Conservation (phyloP, 1,140 invertebrate species). For the Diploscapter pachys region DNA sequence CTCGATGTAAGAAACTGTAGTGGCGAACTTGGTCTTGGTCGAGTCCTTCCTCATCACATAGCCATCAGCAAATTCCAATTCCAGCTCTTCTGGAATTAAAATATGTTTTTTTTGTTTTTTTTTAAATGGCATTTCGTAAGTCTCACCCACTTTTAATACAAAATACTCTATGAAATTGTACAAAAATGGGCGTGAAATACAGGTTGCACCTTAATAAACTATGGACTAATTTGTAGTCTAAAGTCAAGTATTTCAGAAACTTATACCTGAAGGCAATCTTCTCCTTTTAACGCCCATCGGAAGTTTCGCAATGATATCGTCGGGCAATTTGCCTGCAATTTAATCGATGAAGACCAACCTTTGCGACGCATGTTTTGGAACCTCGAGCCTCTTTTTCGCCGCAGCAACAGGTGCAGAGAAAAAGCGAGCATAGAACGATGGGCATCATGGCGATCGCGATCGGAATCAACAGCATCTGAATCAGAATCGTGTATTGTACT, state of each 20-base stretch:
- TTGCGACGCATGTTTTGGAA: conserved; percentile 3
- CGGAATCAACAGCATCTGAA: conserved; percentile 43
- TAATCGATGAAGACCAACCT: neutral
- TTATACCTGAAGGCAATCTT: too few relatives aligned
- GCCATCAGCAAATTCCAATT: conserved; percentile 39
- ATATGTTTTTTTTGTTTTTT: conserved; percentile 7
- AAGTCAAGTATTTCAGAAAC: too few relatives aligned
- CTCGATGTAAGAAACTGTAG: conserved; percentile 33
- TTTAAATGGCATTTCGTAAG: neutral
- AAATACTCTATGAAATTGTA: too few relatives aligned
- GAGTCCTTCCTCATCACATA: conserved; percentile 42
- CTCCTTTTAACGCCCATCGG: conserved; percentile 19
- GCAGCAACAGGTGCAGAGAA: conserved; percentile 43
- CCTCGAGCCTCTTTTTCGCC: conserved; percentile 42
- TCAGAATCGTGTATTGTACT: conserved; percentile 13
- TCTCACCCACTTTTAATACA: too few relatives aligned
- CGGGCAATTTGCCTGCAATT: conserved; percentile 31
- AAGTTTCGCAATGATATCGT: conserved; percentile 27
- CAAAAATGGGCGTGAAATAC: too few relatives aligned
- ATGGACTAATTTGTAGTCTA: too few relatives aligned
- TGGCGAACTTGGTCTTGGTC: conserved; percentile 37
- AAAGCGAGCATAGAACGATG: conserved; percentile 35
- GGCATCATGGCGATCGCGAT: conserved; percentile 45
- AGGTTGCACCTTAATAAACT: too few relatives aligned
- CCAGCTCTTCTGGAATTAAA: conserved; percentile 30